Evolutionary conservation across 2,888 invertebrate species (phyloP), one percentile per base, ranked within the genome.

Genomic region (Gonocerus acuteangulatus): DNA sequence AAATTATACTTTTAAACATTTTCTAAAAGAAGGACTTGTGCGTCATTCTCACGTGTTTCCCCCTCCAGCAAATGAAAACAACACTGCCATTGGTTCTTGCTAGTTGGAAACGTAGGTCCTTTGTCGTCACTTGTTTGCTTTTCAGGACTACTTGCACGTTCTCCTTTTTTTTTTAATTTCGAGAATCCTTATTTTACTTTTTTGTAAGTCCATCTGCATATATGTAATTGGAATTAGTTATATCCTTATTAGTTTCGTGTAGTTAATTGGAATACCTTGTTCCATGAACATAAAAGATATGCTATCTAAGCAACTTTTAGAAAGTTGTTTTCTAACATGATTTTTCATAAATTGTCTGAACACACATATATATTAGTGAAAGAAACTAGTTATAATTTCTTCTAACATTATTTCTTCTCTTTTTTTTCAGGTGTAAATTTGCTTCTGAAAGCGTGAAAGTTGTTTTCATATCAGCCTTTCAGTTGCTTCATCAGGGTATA

Each of bases 41-140:
- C 54, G 54, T 54, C 54, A 54, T 42, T 36, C 36, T 54, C 57
- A 57, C 57, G 57, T 57, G 57, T 57, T 56, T n/a, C 9, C 47
- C 57, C 57, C 49, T 23, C 34, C 57, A 47, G 22, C 44, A 7
- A 32, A 22, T 16, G 22, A 48, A 48, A 48, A 48, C 39, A 48
- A 48, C 48, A 23, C 59, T 48, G 59, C 59, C 59, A 59, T 59
- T 59, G 59, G 59, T 36, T 59, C 36, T 15, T 32, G 36, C 34
- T 23, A 54, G 48, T 51, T 61, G 21, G 52, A 39, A 47, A 52
- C 61, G 61, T 52, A 52, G 54, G 52, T 44, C 52, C 49, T 56
- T 58, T 64, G 62, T 65, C 65, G 65, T 65, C 65, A 65, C 60
- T 63, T 65, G 65, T 65, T 67, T 62, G 48, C 66, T 64, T 66